Conservation (phyloP, 2,888 invertebrate species). For the Folsomia candida region DNA sequence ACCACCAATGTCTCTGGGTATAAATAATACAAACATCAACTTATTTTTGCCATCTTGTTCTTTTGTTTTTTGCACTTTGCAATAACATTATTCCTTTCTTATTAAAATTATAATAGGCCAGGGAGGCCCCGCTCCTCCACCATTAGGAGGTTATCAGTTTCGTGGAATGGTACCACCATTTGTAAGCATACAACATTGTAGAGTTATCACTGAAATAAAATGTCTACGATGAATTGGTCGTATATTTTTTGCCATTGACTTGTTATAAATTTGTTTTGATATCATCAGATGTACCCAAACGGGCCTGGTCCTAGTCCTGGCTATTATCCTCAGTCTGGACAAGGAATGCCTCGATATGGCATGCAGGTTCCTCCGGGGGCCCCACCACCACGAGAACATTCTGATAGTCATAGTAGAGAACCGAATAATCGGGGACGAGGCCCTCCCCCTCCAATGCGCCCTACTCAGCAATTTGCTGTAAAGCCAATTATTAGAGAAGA, state of each 20-base stretch:
- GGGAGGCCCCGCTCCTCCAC: conserved; percentile 49
- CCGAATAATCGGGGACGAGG: conserved; percentile 11
- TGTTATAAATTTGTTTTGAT: not conserved
- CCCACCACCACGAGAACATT: conserved; percentile 38
- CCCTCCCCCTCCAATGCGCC: conserved; percentile 29
- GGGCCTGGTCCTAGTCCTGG: conserved; percentile 40
- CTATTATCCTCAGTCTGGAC: conserved; percentile 40
- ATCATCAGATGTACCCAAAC: conserved; percentile 41
- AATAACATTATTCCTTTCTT: too few species aligned
- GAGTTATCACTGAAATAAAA: not conserved
- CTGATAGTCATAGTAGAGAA: conserved; percentile 20
- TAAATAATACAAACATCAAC: too few species aligned
- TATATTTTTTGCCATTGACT: too few species aligned
- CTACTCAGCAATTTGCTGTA: conserved; percentile 42
- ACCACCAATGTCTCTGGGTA: conserved; percentile 51
- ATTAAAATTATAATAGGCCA: conserved; percentile 32
- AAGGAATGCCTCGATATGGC: conserved; percentile 42
- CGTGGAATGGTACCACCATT: conserved; percentile 44
- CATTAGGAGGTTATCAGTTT: conserved; percentile 46
- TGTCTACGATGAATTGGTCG: not conserved
- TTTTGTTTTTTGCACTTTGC: too few species aligned
- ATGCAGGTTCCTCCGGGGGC: conserved; percentile 48
- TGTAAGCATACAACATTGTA: conserved; percentile 29
- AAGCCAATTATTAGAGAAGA: conserved; percentile 48
- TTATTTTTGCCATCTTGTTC: too few species aligned